These are phyloP conservation scores for Aegithalos caudatus DNA, from an alignment of 2,113 vertebrate genomes.

Conservation along the genomic window DNA sequence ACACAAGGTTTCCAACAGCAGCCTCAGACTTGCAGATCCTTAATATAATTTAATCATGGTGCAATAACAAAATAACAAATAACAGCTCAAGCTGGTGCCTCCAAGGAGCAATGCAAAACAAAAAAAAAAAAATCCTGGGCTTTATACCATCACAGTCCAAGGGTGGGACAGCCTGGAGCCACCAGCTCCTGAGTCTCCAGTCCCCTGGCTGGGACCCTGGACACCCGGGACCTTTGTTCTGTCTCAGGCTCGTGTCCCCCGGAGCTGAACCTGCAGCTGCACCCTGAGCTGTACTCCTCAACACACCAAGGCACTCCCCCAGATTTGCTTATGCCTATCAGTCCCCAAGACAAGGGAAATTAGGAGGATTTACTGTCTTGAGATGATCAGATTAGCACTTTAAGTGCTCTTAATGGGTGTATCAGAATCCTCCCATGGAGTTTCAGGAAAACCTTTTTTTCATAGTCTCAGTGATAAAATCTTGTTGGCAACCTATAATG, in stretches of 20 bases:
- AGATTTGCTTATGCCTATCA: background rate
- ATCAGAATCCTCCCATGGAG: background rate
- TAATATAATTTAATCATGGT: background rate
- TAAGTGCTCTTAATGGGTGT: background rate
- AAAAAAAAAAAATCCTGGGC: too few species aligned
- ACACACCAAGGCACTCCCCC: background rate
- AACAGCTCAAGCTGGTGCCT: background rate
- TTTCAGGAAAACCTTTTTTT: background rate
- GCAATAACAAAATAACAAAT: background rate
- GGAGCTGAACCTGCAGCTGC: background rate
- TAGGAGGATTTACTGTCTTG: background rate
- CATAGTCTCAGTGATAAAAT: background rate
- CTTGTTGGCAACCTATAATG: background rate
- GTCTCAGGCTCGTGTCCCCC: background rate
- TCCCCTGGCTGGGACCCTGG: background rate
- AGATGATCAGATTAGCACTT: background rate
- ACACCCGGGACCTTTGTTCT: background rate
- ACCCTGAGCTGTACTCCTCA: background rate
- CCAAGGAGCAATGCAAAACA: accelerated
- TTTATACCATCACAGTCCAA: background rate
- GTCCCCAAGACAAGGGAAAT: background rate
- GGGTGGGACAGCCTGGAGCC: background rate
- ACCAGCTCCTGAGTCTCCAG: background rate
- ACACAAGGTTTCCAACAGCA: background rate
- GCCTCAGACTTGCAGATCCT: background rate